A percentile compares a stretch with the other conserved stretches of the same genome.
These are phyloP conservation scores for Streptopelia turtur DNA, from an alignment of 2,797 vertebrate species.

Conservation along the genomic window DNA sequence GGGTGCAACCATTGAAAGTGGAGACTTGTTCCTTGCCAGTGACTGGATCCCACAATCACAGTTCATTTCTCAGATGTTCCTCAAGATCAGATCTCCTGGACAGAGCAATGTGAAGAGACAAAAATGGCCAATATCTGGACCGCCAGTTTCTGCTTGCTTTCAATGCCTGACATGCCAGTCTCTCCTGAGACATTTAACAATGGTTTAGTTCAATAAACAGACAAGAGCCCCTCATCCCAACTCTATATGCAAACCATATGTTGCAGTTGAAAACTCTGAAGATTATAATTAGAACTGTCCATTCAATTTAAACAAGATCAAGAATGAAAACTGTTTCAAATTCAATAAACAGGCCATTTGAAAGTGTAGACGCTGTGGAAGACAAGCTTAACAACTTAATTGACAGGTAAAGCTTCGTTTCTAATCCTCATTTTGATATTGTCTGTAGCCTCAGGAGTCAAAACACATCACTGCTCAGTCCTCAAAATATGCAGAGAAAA, in stretches of 20 bases:
- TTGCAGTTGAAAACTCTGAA: constrained; percentile 60
- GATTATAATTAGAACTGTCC: constrained; percentile 76
- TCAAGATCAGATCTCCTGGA: not conserved
- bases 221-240: constrained; percentile 62
- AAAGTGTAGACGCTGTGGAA: constrained; percentile 44
- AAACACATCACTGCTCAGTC: constrained; percentile 54
- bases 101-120: not conserved
- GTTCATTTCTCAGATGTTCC: not conserved
- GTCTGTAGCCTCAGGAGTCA: constrained; percentile 69
- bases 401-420: constrained; percentile 67
- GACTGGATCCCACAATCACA: not conserved
- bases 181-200: constrained; percentile 42
- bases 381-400: constrained; percentile 61
- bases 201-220: constrained; percentile 68
- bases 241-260: constrained; percentile 75
- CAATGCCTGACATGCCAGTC: not conserved
- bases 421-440: constrained; percentile 62
- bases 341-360: constrained; percentile 49
- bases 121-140: not conserved
- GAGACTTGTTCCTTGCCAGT: not conserved
- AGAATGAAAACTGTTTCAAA: constrained; percentile 69
- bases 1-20: not conserved
- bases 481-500: constrained; percentile 73
- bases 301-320: constrained; percentile 76
- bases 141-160: not conserved